These are phyloP conservation scores for Theretra japonica DNA, from an alignment of 2,888 invertebrate genomes.

Conservation along the genomic window DNA sequence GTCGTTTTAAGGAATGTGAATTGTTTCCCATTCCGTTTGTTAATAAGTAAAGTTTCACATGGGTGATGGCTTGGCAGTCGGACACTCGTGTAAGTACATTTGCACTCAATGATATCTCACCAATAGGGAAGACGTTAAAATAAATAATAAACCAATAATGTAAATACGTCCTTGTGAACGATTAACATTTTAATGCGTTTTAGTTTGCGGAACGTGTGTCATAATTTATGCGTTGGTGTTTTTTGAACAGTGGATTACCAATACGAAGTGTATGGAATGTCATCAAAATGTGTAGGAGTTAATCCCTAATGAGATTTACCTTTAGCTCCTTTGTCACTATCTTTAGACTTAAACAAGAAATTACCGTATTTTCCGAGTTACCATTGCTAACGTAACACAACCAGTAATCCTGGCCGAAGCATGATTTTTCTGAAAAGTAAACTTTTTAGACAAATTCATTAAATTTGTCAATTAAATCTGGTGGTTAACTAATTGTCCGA, in stretches of 20 bases:
- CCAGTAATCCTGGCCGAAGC: neutral
- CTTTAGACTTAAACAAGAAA: neutral
- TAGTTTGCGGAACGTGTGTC: slow-evolving; percentile 58
- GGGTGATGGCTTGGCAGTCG: slow-evolving; percentile 85
- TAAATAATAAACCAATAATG: slow-evolving; percentile 39
- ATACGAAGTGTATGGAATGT: slow-evolving; percentile 34
- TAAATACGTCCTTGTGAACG: slow-evolving; percentile 70
- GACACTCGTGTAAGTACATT: slow-evolving; percentile 79
- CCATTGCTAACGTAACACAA: neutral
- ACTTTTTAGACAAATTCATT: too few species aligned
- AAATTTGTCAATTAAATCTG: too few species aligned
- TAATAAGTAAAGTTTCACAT: slow-evolving; percentile 80
- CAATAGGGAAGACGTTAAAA: slow-evolving; percentile 20
- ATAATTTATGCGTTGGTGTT: slow-evolving; percentile 53
- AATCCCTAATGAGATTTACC: slow-evolving; percentile 53
- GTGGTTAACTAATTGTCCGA: too few species aligned
- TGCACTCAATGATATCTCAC: slow-evolving; percentile 27
- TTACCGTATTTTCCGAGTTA: slow-evolving; percentile 10
- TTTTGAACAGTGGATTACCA: slow-evolving; percentile 33
- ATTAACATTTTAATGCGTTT: slow-evolving; percentile 69
- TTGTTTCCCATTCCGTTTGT: slow-evolving; percentile 71
- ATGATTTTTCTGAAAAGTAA: neutral
- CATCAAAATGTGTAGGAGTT: slow-evolving; percentile 43
- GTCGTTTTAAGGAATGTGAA: slow-evolving; percentile 75
- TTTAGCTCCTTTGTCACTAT: slow-evolving; percentile 16